phyloP scores from a whole-genome alignment of 2,888 invertebrate genomes.

The Papilio demoleus region DNA sequence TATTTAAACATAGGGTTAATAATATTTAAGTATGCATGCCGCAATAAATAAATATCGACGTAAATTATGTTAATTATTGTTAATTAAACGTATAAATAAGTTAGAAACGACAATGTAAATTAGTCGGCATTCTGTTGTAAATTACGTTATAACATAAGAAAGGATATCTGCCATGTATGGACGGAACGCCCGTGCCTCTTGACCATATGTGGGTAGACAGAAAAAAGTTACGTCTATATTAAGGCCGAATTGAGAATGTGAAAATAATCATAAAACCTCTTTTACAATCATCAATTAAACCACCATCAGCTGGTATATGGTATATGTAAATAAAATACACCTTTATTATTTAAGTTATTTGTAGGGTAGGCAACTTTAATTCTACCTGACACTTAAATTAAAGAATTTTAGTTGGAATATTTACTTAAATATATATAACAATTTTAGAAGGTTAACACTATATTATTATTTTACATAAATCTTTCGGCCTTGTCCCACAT shows the following conservation, averaged over 20 bases:
- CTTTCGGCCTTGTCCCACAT: too few relatives aligned
- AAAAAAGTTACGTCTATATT: constrained; percentile 38
- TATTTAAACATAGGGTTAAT: too few relatives aligned
- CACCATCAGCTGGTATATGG: constrained; percentile 11
- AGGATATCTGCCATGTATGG: constrained; percentile 26
- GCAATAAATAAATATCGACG: background rate
- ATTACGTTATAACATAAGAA: constrained; percentile 26
- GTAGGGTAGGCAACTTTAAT: constrained; percentile 5
- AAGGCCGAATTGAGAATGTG: constrained; percentile 16
- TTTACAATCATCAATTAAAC: constrained; percentile 34
- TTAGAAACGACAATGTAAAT: constrained; percentile 52
- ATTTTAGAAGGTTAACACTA: too few relatives aligned
- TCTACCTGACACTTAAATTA: constrained; percentile 3
- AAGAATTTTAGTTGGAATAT: too few relatives aligned
- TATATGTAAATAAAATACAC: background rate
- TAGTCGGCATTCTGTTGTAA: constrained; percentile 17
- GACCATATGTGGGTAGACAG: constrained; percentile 16
- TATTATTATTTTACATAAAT: too few relatives aligned
- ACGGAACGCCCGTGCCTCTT: background rate
- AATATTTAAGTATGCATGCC: background rate
- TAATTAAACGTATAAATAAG: constrained; percentile 39
- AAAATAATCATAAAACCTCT: constrained; percentile 33
- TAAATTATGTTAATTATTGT: constrained; percentile 48
- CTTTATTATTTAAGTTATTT: constrained; percentile 11
- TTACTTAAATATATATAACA: too few relatives aligned